Percentiles rank a stretch among this genome's conserved stretches.
These are phyloP conservation scores for Allygus modestus DNA, from an alignment of 2,888 invertebrate species.

Conservation along the genomic window DNA sequence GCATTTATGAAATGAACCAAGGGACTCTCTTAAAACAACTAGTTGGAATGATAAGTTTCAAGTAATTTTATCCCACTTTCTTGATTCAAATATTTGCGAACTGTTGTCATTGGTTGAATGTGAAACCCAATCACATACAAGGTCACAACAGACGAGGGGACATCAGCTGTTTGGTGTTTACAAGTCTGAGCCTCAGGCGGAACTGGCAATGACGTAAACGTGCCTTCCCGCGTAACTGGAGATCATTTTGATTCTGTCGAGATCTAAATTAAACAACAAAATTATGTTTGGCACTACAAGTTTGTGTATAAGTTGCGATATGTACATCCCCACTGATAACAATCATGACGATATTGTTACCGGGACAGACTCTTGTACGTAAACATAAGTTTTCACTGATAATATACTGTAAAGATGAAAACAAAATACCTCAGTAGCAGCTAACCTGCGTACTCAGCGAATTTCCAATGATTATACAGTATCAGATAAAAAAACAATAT, in stretches of 20 bases:
- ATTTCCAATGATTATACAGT: too few species aligned
- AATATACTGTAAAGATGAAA: too few species aligned
- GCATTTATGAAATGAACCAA: background rate
- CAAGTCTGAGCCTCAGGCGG: background rate
- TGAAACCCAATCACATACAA: background rate
- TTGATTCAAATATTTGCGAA: slow-evolving; percentile 29
- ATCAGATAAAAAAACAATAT: too few species aligned
- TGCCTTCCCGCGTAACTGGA: background rate
- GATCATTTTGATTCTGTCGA: background rate
- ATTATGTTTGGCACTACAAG: background rate
- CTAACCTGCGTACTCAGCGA: too few species aligned
- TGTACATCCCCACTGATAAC: too few species aligned
- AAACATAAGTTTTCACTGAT: too few species aligned
- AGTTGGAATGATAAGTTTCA: background rate
- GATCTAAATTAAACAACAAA: background rate
- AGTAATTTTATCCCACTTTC: background rate
- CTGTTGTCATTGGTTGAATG: background rate
- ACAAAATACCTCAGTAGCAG: too few species aligned
- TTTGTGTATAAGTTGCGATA: background rate
- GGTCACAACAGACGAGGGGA: background rate
- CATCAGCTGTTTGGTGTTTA: slow-evolving; percentile 18
- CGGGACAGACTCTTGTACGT: too few species aligned
- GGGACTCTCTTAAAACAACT: background rate
- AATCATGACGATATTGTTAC: too few species aligned
- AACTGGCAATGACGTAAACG: background rate